Evolutionary conservation across 2,113 vertebrate genomes (phyloP).

Genomic region (Xiphophorus maculatus): DNA sequence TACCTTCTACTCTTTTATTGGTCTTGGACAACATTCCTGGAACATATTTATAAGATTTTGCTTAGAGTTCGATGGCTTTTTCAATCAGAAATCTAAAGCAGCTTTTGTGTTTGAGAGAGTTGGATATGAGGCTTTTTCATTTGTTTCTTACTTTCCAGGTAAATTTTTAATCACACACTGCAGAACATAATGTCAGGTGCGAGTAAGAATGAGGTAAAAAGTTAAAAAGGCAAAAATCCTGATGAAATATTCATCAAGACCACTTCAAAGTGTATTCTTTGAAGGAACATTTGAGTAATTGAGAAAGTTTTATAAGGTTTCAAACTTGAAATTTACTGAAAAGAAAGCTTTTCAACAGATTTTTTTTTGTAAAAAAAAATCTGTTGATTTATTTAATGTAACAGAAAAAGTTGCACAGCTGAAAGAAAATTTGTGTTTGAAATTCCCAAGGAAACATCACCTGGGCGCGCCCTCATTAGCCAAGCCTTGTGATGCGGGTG

Average conservation of each 20-base stretch:
- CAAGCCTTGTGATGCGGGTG: slow-evolving; percentile 63
- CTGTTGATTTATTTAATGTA: too few species aligned
- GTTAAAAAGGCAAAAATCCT: too few species aligned
- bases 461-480: slow-evolving; percentile 75
- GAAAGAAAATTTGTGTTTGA: neutral
- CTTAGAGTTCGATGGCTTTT: neutral
- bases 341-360: neutral
- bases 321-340: neutral
- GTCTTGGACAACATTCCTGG: neutral
- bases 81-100: neutral
- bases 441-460: slow-evolving; percentile 19
- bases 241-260: neutral
- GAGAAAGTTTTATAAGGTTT: neutral
- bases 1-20: neutral
- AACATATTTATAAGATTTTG: neutral
- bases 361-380: too few species aligned
- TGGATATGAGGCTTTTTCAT: too few species aligned
- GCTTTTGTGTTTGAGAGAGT: neutral
- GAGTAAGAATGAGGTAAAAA: too few species aligned
- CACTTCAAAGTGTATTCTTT: neutral
- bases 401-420: neutral
- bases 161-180: too few species aligned
- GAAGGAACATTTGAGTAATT: neutral
- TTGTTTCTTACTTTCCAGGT: too few species aligned
- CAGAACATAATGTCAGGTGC: too few species aligned